phyloP scores from a whole-genome alignment of 1,140 invertebrate species.

The Dreissena rostriformis region DNA sequence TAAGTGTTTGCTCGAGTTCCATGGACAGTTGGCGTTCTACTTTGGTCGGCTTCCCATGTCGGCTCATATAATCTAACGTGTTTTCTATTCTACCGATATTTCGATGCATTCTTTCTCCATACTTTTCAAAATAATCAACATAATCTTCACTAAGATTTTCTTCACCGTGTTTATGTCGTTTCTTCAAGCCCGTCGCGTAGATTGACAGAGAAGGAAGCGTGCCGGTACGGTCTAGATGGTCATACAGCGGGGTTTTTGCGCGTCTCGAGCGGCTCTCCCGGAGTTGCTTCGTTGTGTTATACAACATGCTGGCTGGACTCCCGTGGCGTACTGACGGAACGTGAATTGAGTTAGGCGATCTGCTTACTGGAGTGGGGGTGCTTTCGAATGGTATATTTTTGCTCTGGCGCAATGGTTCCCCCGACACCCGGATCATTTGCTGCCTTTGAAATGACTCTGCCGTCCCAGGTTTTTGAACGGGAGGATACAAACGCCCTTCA shows the following conservation, averaged over 20 bases:
- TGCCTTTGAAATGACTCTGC: constrained; percentile 56
- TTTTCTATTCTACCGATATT: constrained; percentile 64
- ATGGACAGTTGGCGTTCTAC: constrained; percentile 63
- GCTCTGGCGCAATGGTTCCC: constrained; percentile 48
- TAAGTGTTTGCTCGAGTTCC: constrained; percentile 64
- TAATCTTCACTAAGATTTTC: constrained; percentile 40
- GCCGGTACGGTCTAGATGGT: constrained; percentile 63
- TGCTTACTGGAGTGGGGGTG: constrained; percentile 25
- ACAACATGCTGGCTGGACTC: constrained; percentile 50
- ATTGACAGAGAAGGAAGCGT: constrained; percentile 64
- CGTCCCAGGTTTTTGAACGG: constrained; percentile 41
- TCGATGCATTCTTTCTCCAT: constrained; percentile 38
- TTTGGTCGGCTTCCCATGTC: constrained; percentile 61
- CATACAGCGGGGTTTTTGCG: constrained; percentile 64
- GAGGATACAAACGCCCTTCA: constrained; percentile 48
- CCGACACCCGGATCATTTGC: constrained; percentile 58
- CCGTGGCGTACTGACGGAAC: constrained; percentile 20
- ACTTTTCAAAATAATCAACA: constrained; percentile 30
- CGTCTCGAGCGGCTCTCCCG: constrained; percentile 34
- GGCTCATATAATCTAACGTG: constrained; percentile 59
- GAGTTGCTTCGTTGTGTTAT: constrained; percentile 20
- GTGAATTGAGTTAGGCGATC: constrained; percentile 8
- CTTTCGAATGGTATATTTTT: constrained; percentile 4
- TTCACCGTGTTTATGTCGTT: constrained; percentile 8
- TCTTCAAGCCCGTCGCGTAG: constrained; percentile 38